phyloP scores from a whole-genome alignment of 2,888 invertebrate genomes.

The Heliconius aoede region DNA sequence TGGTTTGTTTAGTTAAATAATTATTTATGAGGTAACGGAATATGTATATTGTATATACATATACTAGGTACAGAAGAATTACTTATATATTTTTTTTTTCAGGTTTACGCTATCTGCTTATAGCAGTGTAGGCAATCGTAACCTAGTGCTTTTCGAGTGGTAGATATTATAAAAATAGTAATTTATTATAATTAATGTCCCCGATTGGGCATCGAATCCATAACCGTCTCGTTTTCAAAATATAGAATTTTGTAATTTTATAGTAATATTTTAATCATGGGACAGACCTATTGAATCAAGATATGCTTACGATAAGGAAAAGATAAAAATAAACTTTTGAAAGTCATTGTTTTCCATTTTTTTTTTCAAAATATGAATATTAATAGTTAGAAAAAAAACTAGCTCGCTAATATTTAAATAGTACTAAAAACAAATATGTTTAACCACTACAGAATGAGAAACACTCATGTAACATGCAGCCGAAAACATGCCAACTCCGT shows the following conservation, averaged over 20 bases:
- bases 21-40: neutral
- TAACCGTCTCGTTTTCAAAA: no score
- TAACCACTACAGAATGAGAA: neutral
- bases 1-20: conserved; percentile 22
- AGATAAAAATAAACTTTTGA: neutral
- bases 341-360: neutral
- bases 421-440: neutral
- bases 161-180: no score
- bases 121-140: no score
- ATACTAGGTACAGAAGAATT: neutral
- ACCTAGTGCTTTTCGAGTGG: no score
- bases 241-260: no score
- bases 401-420: neutral
- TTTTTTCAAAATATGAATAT: neutral
- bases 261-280: no score
- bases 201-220: no score
- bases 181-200: no score
- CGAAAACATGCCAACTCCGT: conserved; percentile 65
- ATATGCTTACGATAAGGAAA: neutral
- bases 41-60: neutral
- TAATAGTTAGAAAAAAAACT: neutral
- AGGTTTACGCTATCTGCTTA: no score
- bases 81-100: neutral
- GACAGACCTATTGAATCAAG: no score
- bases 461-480: conserved; percentile 19